Evolutionary conservation across 1,140 invertebrate genomes (phyloP).

Genomic region (Leptopilina clavipes): DNA sequence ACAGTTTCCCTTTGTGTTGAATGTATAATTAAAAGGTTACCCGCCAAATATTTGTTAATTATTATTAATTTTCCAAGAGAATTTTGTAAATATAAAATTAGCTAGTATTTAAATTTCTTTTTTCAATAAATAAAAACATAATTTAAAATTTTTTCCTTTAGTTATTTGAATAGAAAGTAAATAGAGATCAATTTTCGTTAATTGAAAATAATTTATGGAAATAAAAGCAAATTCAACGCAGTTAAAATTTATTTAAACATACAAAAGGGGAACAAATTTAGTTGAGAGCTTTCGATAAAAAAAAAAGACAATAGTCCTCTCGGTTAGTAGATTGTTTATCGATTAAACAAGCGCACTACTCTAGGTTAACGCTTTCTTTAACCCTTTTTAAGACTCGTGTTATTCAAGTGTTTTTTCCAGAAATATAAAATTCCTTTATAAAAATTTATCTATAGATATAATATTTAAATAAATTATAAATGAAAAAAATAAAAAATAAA

Average conservation of each 20-base stretch:
- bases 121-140: too few species aligned
- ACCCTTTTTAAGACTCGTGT: not conserved
- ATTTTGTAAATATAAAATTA: not conserved
- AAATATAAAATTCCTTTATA: too few species aligned
- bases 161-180: not conserved
- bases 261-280: not conserved
- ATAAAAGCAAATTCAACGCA: not conserved
- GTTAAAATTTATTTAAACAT: not conserved
- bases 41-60: not conserved
- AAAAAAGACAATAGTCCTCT: conserved; percentile 14
- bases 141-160: too few species aligned
- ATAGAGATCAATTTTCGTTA: not conserved
- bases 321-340: conserved; percentile 31
- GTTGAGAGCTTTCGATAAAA: conserved; percentile 31
- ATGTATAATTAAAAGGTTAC: not conserved
- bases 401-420: not conserved
- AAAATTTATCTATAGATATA: too few species aligned
- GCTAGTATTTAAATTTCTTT: too few species aligned
- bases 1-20: not conserved
- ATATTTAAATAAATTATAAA: too few species aligned
- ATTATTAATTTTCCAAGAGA: not conserved
- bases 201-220: not conserved
- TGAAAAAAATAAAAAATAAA: too few species aligned
- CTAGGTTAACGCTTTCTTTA: conserved; percentile 14
- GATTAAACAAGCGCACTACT: conserved; percentile 22